Evolutionary conservation across 2,113 vertebrate genomes (phyloP), one percentile per base, ranked within the genome.

Genomic region (Lasiurus cinereus): DNA sequence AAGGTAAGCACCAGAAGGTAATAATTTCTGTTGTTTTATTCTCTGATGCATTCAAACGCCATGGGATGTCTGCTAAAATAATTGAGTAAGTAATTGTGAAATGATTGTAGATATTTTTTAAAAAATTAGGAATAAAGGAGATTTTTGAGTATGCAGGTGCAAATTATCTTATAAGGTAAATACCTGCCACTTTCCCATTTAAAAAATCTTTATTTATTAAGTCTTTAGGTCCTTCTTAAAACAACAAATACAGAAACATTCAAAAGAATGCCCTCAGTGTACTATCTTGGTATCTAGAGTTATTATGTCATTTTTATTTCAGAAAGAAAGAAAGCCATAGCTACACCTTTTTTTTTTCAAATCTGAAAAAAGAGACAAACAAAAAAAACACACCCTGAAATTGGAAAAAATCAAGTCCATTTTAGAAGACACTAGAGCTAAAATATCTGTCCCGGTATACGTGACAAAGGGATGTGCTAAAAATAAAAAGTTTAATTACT

Each of bases 401-500:
- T 43, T 89, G 3, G 50, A n/a, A 73, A 91, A 74, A 90, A 64
- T 22, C 3, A 93, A 92, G 76, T 29, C 6, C 19, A 85, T 91
- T 91, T 90, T 62, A 89, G 83, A 85, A 69, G 56, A 69, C 54
- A 69, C 16, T 46, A 48, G 46, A 92, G 39, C 82, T 77, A 24
- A 90, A 96, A 82, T 83, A 88, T 62, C 66, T 72, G 77, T 1
- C 9, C 4, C 66, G 43, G 56, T 74, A 46, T 88, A 79, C 21
- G 46, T 36, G 86, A 62, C n/a, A 69, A 4, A 31, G 72, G 52
- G 67, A 92, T 48, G 94, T n/a, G 48, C 12, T 73, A 86, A 90
- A 93, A 80, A 76, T 29, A 85, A 83, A 83, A 83, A 8, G 43
- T 50, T 91, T 85, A 94, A 92, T 94, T 92, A 48, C 22, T 72